phyloP scores from a whole-genome alignment of 2,113 vertebrate species.

The Hippocampus guttulatus region DNA sequence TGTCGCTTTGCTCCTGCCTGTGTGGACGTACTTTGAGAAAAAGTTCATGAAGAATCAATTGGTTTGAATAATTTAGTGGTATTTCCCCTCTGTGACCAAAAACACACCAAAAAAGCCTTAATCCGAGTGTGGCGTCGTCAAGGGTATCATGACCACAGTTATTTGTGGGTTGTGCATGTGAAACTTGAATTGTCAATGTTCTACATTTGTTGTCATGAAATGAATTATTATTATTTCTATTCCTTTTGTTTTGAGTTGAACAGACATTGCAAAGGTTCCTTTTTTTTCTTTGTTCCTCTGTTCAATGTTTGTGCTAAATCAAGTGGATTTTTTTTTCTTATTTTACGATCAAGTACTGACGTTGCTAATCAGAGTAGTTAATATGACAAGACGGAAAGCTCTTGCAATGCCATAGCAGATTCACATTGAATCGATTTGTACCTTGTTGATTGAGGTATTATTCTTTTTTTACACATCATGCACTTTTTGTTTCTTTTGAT shows the following conservation, averaged over 20 bases:
- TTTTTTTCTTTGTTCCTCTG: constrained; percentile 37
- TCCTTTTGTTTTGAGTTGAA: constrained; percentile 49
- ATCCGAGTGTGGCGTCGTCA: neutral
- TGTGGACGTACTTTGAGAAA: constrained; percentile 9
- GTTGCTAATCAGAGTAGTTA: constrained; percentile 48
- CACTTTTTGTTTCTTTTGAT: neutral
- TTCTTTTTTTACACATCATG: neutral
- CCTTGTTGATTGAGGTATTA: neutral
- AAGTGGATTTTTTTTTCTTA: constrained; percentile 76
- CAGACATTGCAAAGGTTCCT: constrained; percentile 16
- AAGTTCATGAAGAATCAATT: neutral
- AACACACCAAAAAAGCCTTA: neutral
- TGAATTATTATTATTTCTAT: constrained; percentile 41
- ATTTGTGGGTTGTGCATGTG: constrained; percentile 19
- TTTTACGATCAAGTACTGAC: constrained; percentile 55
- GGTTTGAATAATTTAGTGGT: constrained; percentile 26
- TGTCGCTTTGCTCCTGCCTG: neutral
- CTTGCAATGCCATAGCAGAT: constrained; percentile 74
- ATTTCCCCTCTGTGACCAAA: constrained; percentile 27
- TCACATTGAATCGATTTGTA: constrained; percentile 82
- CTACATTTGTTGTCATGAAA: constrained; percentile 35
- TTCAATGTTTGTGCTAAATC: constrained; percentile 66
- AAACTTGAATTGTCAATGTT: constrained; percentile 39
- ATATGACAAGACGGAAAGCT: constrained; percentile 55
- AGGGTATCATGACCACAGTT: neutral